phyloP scores from a whole-genome alignment of 2,113 vertebrate species.

The Eleginops maclovinus region DNA sequence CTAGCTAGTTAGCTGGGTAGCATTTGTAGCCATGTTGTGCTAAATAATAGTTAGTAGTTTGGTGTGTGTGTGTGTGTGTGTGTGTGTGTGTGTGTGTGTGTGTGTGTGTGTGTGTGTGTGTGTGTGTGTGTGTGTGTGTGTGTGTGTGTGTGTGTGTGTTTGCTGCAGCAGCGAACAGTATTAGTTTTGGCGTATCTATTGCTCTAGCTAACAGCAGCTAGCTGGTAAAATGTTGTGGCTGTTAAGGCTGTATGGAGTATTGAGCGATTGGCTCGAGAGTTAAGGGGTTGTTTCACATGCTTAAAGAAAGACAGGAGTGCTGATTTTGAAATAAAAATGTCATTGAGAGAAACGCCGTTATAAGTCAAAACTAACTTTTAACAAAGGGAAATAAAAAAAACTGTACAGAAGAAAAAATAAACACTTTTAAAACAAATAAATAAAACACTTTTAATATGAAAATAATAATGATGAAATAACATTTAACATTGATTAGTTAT shows the following conservation, averaged over 20 bases:
- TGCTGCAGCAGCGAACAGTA: background rate
- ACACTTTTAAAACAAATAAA: background rate
- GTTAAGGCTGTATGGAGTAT: background rate
- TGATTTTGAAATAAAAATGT: background rate
- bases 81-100: no score
- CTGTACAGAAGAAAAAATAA: conserved; percentile 3
- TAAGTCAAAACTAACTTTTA: conserved; percentile 7
- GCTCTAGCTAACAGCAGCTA: background rate
- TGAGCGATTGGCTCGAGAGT: no score
- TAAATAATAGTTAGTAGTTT: background rate
- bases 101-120: no score
- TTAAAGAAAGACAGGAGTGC: background rate
- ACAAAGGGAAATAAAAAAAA: background rate
- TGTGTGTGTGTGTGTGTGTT: no score
- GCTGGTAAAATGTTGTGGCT: background rate
- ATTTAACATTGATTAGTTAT: background rate
- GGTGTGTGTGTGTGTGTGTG: no score
- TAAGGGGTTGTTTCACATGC: background rate
- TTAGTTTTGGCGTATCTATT: background rate
- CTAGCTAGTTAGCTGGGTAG: background rate
- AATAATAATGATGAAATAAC: conserved; percentile 4
- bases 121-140: no score
- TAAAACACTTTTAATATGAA: conserved; percentile 11
- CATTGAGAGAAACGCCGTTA: background rate
- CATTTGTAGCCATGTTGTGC: background rate